phyloP scores from a whole-genome alignment of 1,140 invertebrate genomes.

The Orius laevigatus region DNA sequence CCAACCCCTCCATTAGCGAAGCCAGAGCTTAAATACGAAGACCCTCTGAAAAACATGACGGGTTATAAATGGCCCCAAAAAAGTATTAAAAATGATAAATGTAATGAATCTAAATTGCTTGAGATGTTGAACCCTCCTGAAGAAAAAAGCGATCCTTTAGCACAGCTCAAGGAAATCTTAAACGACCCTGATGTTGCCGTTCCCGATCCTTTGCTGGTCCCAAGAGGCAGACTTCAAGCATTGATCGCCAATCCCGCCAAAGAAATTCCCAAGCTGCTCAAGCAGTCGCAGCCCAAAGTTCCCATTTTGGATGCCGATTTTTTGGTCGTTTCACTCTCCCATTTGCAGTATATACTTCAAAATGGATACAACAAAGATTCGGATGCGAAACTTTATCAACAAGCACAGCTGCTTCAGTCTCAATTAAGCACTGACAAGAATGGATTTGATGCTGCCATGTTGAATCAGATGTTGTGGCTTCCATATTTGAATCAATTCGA shows the following conservation, averaged over 20 bases:
- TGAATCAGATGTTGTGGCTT: slow-evolving; percentile 53
- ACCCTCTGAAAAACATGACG: slow-evolving; percentile 21
- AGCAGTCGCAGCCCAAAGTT: slow-evolving; percentile 47
- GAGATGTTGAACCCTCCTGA: slow-evolving; percentile 30
- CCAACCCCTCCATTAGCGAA: slow-evolving; percentile 20
- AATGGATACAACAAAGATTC: slow-evolving; percentile 21
- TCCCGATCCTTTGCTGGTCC: slow-evolving; percentile 62
- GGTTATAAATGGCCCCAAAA: slow-evolving; percentile 17
- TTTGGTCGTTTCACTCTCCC: slow-evolving; percentile 54
- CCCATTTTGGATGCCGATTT: slow-evolving; percentile 61
- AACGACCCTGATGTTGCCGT: slow-evolving; percentile 47
- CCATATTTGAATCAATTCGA: slow-evolving; percentile 47
- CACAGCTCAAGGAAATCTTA: slow-evolving; percentile 53
- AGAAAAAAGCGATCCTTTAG: slow-evolving; percentile 40
- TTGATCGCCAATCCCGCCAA: slow-evolving; percentile 51
- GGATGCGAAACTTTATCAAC: slow-evolving; percentile 19
- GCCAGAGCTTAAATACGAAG: slow-evolving; percentile 26
- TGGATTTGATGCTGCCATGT: slow-evolving; percentile 37
- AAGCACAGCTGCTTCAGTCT: slow-evolving; percentile 14
- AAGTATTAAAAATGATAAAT: slow-evolving; percentile 1
- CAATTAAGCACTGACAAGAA: slow-evolving; percentile 16
- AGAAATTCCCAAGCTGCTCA: slow-evolving; percentile 56
- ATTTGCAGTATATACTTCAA: slow-evolving; percentile 52
- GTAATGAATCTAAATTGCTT: slow-evolving; percentile 25
- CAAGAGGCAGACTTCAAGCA: slow-evolving; percentile 49